These are phyloP conservation scores for Jaculus jaculus DNA, from an alignment of 2,113 vertebrate species.

Conservation along the genomic window DNA sequence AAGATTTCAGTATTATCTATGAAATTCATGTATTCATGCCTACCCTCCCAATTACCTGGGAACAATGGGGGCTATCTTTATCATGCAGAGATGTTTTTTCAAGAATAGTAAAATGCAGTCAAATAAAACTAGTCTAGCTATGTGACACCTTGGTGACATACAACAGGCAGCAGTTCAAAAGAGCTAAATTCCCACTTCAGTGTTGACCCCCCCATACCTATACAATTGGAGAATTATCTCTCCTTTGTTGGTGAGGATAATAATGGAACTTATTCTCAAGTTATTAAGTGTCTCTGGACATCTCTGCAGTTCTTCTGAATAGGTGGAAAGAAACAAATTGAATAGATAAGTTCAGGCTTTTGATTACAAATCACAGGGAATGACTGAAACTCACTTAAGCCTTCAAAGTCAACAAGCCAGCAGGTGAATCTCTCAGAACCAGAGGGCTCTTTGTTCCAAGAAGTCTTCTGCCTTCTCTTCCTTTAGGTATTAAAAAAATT, in stretches of 20 bases:
- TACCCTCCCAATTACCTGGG: neutral
- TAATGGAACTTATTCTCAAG: neutral
- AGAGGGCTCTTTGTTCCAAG: neutral
- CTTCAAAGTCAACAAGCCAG: neutral
- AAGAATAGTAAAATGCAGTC: slow-evolving; percentile 38
- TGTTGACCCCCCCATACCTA: neutral
- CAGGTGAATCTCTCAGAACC: neutral
- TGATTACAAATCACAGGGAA: slow-evolving; percentile 5
- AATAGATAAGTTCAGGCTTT: slow-evolving; percentile 5
- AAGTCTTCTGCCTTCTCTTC: neutral
- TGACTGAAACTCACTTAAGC: slow-evolving; percentile 7
- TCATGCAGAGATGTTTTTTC: neutral
- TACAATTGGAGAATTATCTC: neutral
- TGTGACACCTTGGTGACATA: neutral
- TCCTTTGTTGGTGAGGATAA: neutral
- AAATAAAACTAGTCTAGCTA: neutral
- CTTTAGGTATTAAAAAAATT: no score
- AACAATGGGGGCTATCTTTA: neutral
- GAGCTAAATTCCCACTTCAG: neutral
- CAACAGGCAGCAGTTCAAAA: neutral
- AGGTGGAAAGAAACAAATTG: slow-evolving; percentile 37
- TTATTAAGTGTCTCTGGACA: neutral
- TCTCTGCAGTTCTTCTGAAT: slow-evolving; percentile 20
- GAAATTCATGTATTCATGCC: slow-evolving; percentile 46
- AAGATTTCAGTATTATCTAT: slow-evolving; percentile 28